Evolutionary conservation across 1,140 invertebrate species (phyloP).

Genomic region (Solenopsis fugax): DNA sequence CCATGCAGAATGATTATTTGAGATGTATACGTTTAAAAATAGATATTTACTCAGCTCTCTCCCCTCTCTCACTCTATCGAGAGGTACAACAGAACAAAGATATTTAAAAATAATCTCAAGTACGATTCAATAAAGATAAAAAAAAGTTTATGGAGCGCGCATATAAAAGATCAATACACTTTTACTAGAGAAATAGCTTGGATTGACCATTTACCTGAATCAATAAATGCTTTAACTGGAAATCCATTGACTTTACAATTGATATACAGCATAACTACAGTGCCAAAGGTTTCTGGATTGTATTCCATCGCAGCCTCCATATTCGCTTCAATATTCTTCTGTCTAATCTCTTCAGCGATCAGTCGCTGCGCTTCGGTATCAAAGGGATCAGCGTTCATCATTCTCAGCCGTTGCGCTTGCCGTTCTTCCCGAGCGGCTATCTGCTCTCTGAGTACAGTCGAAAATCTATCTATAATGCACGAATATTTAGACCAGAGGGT

Average conservation of each 20-base stretch:
- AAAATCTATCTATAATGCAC: constrained; percentile 91
- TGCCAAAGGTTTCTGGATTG: constrained; percentile 99
- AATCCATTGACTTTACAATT: constrained; percentile 98
- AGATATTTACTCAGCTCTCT: constrained; percentile 24
- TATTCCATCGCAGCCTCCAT: constrained; percentile 99
- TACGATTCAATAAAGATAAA: neutral
- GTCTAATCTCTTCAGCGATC: constrained; percentile 98
- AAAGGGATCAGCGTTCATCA: constrained; percentile 98
- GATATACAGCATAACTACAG: constrained; percentile 99
- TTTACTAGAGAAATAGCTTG: neutral
- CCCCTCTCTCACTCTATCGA: neutral
- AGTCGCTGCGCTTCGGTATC: constrained; percentile 97
- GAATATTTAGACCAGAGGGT: neutral
- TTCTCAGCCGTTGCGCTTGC: constrained; percentile 93
- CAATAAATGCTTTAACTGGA: constrained; percentile 99
- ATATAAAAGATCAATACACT: neutral
- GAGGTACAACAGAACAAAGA: constrained; percentile 37
- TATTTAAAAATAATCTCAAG: constrained; percentile 67
- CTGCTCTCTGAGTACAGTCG: constrained; percentile 93
- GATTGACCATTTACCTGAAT: constrained; percentile 90
- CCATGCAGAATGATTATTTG: constrained; percentile 53
- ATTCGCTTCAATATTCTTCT: constrained; percentile 98
- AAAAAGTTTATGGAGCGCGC: neutral
- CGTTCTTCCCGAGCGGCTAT: constrained; percentile 92
- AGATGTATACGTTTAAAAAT: constrained; percentile 70